Evolutionary conservation across 1,140 invertebrate genomes (phyloP).

Genomic region (Eubasilissa regina): DNA sequence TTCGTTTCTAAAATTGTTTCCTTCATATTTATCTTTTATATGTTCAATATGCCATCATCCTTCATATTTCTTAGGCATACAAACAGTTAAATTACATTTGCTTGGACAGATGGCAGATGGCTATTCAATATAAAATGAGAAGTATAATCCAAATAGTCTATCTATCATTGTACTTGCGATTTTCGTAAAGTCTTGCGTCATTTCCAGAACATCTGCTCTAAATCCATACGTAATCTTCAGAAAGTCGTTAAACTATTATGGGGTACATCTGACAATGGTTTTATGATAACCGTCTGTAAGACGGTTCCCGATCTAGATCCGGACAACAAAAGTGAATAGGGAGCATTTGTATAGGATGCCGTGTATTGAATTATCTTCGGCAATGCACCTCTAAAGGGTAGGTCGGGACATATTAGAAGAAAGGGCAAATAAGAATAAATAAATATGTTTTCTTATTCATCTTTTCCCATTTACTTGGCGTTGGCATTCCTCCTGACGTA

Average conservation of each 20-base stretch:
- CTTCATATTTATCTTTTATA: too few species aligned
- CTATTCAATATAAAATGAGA: too few species aligned
- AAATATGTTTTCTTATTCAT: too few species aligned
- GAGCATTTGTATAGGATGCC: slow-evolving; percentile 11
- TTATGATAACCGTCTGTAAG: slow-evolving; percentile 29
- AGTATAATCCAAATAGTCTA: too few species aligned
- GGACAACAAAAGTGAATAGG: background rate
- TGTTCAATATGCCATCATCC: too few species aligned
- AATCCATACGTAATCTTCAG: slow-evolving; percentile 35
- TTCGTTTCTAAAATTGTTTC: too few species aligned
- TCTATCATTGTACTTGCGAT: background rate
- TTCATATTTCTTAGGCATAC: too few species aligned
- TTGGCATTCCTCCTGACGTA: too few species aligned
- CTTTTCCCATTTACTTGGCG: too few species aligned
- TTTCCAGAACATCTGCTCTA: slow-evolving; percentile 8
- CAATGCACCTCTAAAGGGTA: slow-evolving; percentile 1
- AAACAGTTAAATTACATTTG: too few species aligned
- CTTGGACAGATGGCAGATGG: too few species aligned
- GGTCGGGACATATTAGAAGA: background rate
- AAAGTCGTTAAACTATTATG: slow-evolving; percentile 38
- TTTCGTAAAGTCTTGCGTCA: slow-evolving; percentile 2
- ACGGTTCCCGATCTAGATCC: slow-evolving; percentile 29
- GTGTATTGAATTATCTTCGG: slow-evolving; percentile 41
- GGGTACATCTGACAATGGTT: slow-evolving; percentile 2
- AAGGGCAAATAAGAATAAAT: background rate